phyloP scores from a whole-genome alignment of 64 coral and sea anemone species.

The Porites lutea region DNA sequence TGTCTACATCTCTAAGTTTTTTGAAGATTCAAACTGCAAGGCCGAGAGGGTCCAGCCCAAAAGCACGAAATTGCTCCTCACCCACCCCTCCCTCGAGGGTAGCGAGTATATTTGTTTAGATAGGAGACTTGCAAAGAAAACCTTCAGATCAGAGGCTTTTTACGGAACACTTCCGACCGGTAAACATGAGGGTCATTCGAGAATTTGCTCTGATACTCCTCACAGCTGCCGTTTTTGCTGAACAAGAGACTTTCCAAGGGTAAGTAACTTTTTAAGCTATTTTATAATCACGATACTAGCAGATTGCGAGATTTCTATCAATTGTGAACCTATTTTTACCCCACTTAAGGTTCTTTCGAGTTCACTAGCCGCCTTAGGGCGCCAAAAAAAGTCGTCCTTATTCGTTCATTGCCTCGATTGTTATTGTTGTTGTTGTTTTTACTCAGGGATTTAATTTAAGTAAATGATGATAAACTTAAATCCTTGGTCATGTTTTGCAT shows the following conservation, averaged over 20 bases:
- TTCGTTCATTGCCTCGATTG: too few species aligned
- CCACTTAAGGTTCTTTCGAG: too few species aligned
- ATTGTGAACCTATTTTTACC: too few species aligned
- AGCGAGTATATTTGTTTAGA: neutral
- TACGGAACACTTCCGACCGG: neutral
- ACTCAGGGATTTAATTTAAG: too few species aligned
- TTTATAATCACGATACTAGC: too few species aligned
- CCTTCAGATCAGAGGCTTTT: neutral
- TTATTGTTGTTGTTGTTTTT: too few species aligned
- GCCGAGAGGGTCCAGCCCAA: neutral
- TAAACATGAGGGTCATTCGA: neutral
- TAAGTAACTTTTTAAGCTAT: neutral
- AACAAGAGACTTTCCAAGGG: conserved; percentile 13
- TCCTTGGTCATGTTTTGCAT: too few species aligned
- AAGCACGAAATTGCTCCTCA: neutral
- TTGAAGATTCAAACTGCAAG: neutral
- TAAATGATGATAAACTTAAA: too few species aligned
- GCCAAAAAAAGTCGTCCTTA: too few species aligned
- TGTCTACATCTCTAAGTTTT: neutral
- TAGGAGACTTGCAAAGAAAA: neutral
- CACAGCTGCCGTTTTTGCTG: neutral
- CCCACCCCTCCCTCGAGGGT: neutral
- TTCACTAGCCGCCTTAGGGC: too few species aligned
- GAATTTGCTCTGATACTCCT: neutral
- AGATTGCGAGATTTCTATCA: too few species aligned